phyloP scores from a whole-genome alignment of 2,113 vertebrate species.

The Forbesichthys agassizii region DNA sequence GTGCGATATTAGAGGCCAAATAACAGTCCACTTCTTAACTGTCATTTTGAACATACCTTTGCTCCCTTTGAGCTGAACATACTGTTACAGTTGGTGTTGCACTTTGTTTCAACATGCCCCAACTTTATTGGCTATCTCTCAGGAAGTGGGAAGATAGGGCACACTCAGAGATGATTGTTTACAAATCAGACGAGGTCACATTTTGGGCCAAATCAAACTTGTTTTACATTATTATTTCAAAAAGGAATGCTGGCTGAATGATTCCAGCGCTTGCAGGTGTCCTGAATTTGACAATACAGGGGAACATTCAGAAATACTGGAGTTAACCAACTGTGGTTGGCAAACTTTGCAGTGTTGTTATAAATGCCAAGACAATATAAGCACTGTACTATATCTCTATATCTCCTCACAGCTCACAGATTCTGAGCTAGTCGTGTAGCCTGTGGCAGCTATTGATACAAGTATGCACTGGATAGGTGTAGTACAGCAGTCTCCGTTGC shows the following conservation, averaged over 20 bases:
- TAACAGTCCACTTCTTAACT: too few species aligned
- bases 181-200: too few species aligned
- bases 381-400: constrained; percentile 4
- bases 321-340: neutral
- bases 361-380: constrained; percentile 6
- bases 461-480: neutral
- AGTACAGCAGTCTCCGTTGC: neutral
- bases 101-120: too few species aligned
- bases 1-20: too few species aligned
- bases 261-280: too few species aligned
- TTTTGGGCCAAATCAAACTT: neutral
- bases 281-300: too few species aligned
- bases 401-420: neutral
- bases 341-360: neutral
- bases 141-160: neutral
- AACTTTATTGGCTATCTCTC: too few species aligned
- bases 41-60: too few species aligned
- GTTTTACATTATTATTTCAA: too few species aligned
- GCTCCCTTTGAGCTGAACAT: too few species aligned
- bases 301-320: too few species aligned
- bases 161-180: neutral
- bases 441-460: constrained; percentile 1
- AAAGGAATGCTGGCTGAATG: constrained; percentile 1
- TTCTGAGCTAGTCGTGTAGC: neutral
- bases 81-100: too few species aligned